Conservation (phyloP, 2,888 invertebrate species). For the Agrotis puta region DNA sequence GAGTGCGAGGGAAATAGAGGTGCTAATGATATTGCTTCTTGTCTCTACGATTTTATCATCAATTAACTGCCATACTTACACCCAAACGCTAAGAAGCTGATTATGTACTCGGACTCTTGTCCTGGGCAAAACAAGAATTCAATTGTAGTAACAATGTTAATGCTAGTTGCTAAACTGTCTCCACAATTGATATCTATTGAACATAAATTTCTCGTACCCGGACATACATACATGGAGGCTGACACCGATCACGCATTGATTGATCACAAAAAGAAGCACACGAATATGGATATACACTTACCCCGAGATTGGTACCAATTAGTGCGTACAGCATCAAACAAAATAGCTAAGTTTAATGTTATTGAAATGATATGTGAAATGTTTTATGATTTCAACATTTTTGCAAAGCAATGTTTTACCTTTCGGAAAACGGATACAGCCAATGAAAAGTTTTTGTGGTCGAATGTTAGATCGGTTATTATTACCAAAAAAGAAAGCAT, state of each 20-base stretch:
- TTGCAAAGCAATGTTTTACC: constrained; percentile 50
- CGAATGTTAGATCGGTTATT: neutral
- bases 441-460: constrained; percentile 49
- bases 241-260: constrained; percentile 56
- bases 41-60: too few relatives aligned
- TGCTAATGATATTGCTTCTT: too few relatives aligned
- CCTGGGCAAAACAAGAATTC: too few relatives aligned
- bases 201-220: constrained; percentile 59
- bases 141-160: too few relatives aligned
- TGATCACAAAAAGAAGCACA: constrained; percentile 43
- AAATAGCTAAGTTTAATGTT: constrained; percentile 53
- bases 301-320: constrained; percentile 63
- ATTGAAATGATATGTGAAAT: constrained; percentile 52
- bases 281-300: too few relatives aligned
- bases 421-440: constrained; percentile 41
- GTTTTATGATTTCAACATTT: constrained; percentile 50
- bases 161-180: constrained; percentile 11
- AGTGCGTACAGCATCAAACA: constrained; percentile 57
- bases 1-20: too few relatives aligned
- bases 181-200: constrained; percentile 20
- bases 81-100: too few relatives aligned
- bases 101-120: too few relatives aligned
- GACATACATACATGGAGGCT: constrained; percentile 49
- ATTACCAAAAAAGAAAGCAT: too few relatives aligned
- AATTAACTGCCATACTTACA: too few relatives aligned